phyloP scores from a whole-genome alignment of 2,797 vertebrate genomes.

The Cryptoblepharus egeriae region DNA sequence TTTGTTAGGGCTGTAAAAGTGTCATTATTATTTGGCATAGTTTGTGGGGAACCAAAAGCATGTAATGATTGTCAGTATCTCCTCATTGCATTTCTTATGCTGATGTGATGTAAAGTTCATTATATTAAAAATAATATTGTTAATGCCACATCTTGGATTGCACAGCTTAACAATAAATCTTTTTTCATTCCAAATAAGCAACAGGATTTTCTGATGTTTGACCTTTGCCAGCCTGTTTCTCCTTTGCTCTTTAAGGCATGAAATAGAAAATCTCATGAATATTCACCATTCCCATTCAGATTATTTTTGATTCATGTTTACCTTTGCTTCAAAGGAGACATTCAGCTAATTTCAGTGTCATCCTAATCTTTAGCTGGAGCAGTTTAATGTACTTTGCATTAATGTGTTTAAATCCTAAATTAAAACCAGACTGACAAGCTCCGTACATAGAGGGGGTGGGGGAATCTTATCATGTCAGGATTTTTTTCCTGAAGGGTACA shows the following conservation, averaged over 20 bases:
- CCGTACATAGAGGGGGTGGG: conserved; percentile 13
- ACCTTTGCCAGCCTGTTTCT: conserved; percentile 10
- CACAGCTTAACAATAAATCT: conserved; percentile 10
- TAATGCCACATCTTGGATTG: neutral
- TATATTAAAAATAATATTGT: neutral
- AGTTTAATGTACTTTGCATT: conserved; percentile 56
- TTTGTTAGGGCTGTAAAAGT: too few species aligned
- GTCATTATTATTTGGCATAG: too few species aligned
- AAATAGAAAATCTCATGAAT: conserved; percentile 54
- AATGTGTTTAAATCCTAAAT: conserved; percentile 62
- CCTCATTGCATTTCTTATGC: conserved; percentile 1
- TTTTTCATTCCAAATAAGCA: conserved; percentile 31
- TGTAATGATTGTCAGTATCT: neutral
- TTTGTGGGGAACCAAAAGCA: too few species aligned
- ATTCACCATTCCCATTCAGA: conserved; percentile 42
- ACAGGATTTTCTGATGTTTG: neutral
- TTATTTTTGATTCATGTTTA: conserved; percentile 68
- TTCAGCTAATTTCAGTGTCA: conserved; percentile 61
- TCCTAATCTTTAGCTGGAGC: conserved; percentile 52
- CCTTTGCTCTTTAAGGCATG: conserved; percentile 11
- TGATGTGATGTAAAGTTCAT: conserved; percentile 6
- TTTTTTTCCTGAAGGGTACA: neutral
- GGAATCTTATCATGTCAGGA: conserved; percentile 18
- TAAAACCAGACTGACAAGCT: conserved; percentile 53
- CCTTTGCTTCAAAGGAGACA: conserved; percentile 60